phyloP scores from a whole-genome alignment of 2,113 vertebrate species.

The Sinocyclocheilus anshuiensis region DNA sequence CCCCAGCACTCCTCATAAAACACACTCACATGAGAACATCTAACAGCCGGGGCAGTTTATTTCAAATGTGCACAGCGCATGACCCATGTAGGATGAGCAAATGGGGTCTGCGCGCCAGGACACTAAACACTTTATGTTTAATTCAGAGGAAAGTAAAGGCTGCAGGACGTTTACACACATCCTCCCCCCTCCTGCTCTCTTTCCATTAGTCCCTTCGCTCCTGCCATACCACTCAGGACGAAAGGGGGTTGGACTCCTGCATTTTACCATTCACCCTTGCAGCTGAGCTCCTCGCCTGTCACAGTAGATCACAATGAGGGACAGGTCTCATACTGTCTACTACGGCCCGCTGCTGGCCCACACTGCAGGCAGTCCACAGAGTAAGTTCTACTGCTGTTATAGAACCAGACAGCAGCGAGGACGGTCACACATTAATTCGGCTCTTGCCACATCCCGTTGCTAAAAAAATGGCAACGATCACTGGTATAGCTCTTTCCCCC shows the following conservation, averaged over 20 bases:
- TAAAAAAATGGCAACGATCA: constrained; percentile 48
- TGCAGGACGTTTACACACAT: constrained; percentile 28
- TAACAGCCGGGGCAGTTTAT: constrained; percentile 48
- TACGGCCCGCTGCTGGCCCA: constrained; percentile 3
- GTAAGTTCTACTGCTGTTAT: not conserved
- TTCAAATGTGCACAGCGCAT: constrained; percentile 20
- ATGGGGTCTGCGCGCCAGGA: constrained; percentile 36
- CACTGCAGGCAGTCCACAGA: constrained; percentile 4
- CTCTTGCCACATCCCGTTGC: not conserved
- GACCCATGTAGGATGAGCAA: constrained; percentile 40
- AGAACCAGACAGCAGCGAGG: not conserved
- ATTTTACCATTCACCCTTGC: constrained; percentile 39
- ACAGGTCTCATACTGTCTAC: constrained; percentile 31
- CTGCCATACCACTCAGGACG: constrained; percentile 35
- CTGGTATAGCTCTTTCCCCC: constrained; percentile 8
- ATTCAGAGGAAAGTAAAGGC: constrained; percentile 56
- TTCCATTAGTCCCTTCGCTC: constrained; percentile 31
- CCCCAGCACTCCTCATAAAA: constrained; percentile 31
- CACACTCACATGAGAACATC: constrained; percentile 29
- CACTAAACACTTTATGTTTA: constrained; percentile 59
- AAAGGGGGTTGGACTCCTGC: constrained; percentile 31
- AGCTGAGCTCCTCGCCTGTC: constrained; percentile 42
- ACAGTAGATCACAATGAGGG: constrained; percentile 41
- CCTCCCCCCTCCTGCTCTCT: constrained; percentile 10
- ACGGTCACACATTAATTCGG: not conserved